phyloP scores from a whole-genome alignment of 2,888 invertebrate species.

The Trisateles emortualis region DNA sequence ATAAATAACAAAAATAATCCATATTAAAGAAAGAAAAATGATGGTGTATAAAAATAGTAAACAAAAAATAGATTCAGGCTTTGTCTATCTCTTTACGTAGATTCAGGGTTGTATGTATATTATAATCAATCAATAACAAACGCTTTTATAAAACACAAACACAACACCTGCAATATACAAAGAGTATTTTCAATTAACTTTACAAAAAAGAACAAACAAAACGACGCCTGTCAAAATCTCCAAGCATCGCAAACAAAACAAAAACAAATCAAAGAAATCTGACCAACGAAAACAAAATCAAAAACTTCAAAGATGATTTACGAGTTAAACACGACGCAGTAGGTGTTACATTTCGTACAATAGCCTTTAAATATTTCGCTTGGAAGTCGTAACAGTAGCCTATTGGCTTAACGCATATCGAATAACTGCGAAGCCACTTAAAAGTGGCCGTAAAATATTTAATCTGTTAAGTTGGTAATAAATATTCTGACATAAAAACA shows the following conservation, averaged over 20 bases:
- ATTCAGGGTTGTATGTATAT: no score
- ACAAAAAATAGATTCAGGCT: no score
- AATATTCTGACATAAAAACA: conserved; percentile 46
- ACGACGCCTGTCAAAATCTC: neutral
- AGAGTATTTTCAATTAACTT: neutral
- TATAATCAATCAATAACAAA: no score
- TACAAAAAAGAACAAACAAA: neutral
- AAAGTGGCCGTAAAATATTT: conserved; percentile 49
- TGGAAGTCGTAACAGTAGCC: conserved; percentile 48
- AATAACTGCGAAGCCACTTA: conserved; percentile 49
- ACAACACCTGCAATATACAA: neutral
- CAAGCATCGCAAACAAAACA: conserved; percentile 6
- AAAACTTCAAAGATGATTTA: conserved; percentile 51
- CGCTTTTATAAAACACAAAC: no score
- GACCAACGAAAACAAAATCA: conserved; percentile 35
- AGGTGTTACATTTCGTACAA: conserved; percentile 51
- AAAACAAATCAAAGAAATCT: conserved; percentile 12
- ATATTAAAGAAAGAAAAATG: no score
- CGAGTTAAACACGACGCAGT: conserved; percentile 30
- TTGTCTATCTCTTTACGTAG: no score
- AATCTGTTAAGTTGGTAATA: conserved; percentile 52
- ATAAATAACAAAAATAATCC: no score
- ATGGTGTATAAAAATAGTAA: no score
- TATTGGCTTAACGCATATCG: conserved; percentile 49
- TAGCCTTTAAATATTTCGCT: conserved; percentile 46